Conservation (phyloP, 2,113 vertebrate species). For the Ptychochromis oligacanthus region DNA sequence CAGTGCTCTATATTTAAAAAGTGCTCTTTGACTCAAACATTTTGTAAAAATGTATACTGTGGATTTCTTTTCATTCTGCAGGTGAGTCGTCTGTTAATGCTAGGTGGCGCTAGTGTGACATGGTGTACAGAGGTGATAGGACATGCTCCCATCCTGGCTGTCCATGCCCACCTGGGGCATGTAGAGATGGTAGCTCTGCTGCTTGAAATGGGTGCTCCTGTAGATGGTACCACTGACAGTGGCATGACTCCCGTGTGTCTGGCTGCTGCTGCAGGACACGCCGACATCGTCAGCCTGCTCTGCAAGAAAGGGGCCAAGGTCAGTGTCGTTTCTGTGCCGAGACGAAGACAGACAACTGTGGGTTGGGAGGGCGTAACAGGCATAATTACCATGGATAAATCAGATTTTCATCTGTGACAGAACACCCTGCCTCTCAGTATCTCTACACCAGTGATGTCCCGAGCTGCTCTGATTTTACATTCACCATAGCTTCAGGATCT, state of each 20-base stretch:
- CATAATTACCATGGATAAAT: neutral
- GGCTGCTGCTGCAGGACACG: slow-evolving; percentile 89
- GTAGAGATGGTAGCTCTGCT: slow-evolving; percentile 90
- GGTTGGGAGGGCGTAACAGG: neutral
- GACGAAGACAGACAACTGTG: neutral
- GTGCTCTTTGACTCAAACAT: neutral
- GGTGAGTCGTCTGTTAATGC: slow-evolving; percentile 96
- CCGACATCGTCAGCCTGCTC: slow-evolving; percentile 86
- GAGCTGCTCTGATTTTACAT: slow-evolving; percentile 35
- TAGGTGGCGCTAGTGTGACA: slow-evolving; percentile 93
- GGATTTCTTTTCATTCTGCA: slow-evolving; percentile 54
- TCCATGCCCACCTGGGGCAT: slow-evolving; percentile 93
- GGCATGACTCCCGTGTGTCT: slow-evolving; percentile 93
- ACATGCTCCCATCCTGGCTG: slow-evolving; percentile 91
- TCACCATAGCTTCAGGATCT: slow-evolving; percentile 37
- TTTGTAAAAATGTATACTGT: neutral
- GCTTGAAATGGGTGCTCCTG: slow-evolving; percentile 88
- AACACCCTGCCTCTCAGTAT: slow-evolving; percentile 3
- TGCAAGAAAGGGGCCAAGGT: slow-evolving; percentile 92
- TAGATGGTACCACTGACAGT: slow-evolving; percentile 86
- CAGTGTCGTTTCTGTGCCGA: slow-evolving; percentile 41
- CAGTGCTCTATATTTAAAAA: neutral
- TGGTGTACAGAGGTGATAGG: slow-evolving; percentile 94
- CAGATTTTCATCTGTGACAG: slow-evolving; percentile 8
- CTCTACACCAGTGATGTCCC: slow-evolving; percentile 25